A percentile compares a stretch with the other conserved stretches of the same genome.
Conservation (phyloP, 2,113 vertebrate genomes). For the Atlantisia rogersi region DNA sequence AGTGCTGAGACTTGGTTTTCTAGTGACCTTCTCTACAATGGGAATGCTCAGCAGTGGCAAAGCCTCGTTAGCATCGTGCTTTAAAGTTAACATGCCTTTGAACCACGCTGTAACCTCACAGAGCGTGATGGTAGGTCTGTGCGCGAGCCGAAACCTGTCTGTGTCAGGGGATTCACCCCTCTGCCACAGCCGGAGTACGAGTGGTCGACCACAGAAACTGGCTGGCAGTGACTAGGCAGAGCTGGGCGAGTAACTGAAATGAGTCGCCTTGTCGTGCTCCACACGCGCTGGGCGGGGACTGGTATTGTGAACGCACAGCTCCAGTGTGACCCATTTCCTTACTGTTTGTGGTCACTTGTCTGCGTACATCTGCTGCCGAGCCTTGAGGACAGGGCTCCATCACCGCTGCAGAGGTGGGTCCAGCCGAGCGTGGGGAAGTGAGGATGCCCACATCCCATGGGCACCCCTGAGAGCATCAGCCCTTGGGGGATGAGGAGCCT, state of each 20-base stretch:
- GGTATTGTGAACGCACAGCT: background rate
- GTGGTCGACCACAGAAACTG: rapidly evolving
- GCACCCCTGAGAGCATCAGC: background rate
- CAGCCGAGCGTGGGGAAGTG: background rate
- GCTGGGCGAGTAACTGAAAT: background rate
- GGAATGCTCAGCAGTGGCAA: rapidly evolving
- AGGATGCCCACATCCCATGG: background rate
- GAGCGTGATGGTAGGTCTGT: rapidly evolving
- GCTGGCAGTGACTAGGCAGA: background rate
- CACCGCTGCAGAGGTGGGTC: background rate
- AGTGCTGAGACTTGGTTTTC: background rate
- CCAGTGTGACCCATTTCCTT: background rate
- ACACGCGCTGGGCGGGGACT: background rate
- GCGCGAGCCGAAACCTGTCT: background rate
- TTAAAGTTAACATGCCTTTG: background rate
- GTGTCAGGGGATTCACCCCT: background rate
- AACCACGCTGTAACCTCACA: rapidly evolving
- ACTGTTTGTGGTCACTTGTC: background rate
- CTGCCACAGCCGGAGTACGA: rapidly evolving
- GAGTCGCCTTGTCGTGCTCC: rapidly evolving
- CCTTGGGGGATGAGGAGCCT: background rate
- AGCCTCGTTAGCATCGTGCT: background rate
- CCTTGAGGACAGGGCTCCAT: background rate
- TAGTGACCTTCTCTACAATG: background rate
- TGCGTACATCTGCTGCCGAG: background rate